Evolutionary conservation across 2,113 vertebrate species (phyloP).

Genomic region (Nyctereutes procyonoides): DNA sequence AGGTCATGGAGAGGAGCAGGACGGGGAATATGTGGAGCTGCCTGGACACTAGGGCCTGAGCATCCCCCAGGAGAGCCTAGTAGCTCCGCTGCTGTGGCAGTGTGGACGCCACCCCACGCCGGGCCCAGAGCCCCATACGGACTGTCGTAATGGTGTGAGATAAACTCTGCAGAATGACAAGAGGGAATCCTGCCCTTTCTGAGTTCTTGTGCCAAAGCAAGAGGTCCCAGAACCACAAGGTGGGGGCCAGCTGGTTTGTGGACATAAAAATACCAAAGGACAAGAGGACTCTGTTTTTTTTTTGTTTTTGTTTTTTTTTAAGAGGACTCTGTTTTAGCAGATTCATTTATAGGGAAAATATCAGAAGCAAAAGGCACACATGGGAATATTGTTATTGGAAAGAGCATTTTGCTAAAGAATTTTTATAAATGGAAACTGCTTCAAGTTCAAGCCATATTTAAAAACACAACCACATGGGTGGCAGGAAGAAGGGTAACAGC

Average conservation of each 20-base stretch:
- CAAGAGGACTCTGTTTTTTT: slow-evolving; percentile 57
- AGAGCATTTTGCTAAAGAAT: slow-evolving; percentile 79
- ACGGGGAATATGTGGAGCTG: fast-evolving
- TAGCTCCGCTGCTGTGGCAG: not conserved
- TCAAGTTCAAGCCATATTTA: slow-evolving; percentile 80
- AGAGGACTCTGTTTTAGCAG: slow-evolving; percentile 66
- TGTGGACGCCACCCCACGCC: not conserved
- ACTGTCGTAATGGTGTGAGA: not conserved
- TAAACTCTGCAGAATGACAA: not conserved
- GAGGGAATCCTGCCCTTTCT: slow-evolving; percentile 36
- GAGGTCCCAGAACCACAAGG: slow-evolving; percentile 12
- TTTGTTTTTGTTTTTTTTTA: slow-evolving; percentile 18
- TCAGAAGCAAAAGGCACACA: slow-evolving; percentile 74
- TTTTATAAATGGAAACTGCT: slow-evolving; percentile 84
- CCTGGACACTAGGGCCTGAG: not conserved
- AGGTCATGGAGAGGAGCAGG: not conserved
- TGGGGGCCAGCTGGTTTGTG: not conserved
- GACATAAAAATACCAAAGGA: slow-evolving; percentile 54
- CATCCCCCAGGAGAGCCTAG: not conserved
- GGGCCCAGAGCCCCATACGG: not conserved
- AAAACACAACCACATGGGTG: slow-evolving; percentile 84
- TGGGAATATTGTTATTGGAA: slow-evolving; percentile 81
- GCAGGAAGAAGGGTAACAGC: slow-evolving; percentile 80
- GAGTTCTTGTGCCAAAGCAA: not conserved
- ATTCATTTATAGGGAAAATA: slow-evolving; percentile 82